These are phyloP conservation scores for Falco berigora DNA, from an alignment of 2,797 vertebrate genomes.

Conservation along the genomic window DNA sequence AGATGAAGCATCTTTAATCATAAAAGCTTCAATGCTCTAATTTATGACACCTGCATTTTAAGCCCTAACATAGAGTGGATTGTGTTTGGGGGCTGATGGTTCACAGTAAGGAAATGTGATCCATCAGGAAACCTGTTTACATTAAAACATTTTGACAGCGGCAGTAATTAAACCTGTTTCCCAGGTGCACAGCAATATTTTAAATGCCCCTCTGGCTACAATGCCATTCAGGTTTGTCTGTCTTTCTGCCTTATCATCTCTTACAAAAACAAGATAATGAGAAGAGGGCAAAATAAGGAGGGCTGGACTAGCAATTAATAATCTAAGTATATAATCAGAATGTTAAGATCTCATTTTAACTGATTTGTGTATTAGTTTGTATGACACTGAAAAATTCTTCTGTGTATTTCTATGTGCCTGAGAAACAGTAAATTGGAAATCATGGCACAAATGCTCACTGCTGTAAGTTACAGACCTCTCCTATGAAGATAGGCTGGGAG, in stretches of 20 bases:
- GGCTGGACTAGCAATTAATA: constrained; percentile 5
- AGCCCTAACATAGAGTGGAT: constrained; percentile 42
- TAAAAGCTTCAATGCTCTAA: constrained; percentile 70
- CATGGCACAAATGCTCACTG: not conserved
- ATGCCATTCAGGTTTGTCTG: constrained; percentile 46
- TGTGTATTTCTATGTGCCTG: not conserved
- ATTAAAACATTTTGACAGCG: constrained; percentile 73
- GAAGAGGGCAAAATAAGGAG: constrained; percentile 14
- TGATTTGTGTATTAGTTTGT: not conserved
- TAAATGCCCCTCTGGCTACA: constrained; percentile 69
- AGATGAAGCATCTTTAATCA: constrained; percentile 65
- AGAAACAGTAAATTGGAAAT: not conserved
- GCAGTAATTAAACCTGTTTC: constrained; percentile 72
- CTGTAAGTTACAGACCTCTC: not conserved
- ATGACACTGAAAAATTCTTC: not conserved
- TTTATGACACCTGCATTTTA: constrained; percentile 61
- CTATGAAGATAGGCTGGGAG: too few species aligned
- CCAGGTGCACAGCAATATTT: constrained; percentile 68
- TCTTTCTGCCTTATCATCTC: constrained; percentile 9
- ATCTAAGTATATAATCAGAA: constrained; percentile 23
- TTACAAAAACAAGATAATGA: constrained; percentile 54
- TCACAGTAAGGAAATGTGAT: constrained; percentile 55
- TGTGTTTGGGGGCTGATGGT: constrained; percentile 61
- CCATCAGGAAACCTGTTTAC: constrained; percentile 71
- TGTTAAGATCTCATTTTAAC: not conserved